phyloP scores from a whole-genome alignment of 2,113 vertebrate genomes.

The Labeo catla region DNA sequence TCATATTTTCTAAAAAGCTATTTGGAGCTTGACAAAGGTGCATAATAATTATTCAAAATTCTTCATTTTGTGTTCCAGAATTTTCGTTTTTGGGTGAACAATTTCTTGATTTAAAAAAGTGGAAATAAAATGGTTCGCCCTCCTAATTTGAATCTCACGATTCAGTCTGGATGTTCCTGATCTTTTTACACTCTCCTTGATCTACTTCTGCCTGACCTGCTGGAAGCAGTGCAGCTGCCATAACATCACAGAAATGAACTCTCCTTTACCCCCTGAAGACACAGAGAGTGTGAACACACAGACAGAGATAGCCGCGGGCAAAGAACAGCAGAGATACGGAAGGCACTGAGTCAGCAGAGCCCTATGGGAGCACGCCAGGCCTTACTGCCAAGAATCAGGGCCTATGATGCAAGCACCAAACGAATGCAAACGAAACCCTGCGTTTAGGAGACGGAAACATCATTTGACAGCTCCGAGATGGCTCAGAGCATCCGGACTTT shows the following conservation, averaged over 20 bases:
- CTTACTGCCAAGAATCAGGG: slow-evolving; percentile 57
- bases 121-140: background rate
- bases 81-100: background rate
- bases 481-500: slow-evolving; percentile 47
- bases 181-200: slow-evolving; percentile 30
- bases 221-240: slow-evolving; percentile 62
- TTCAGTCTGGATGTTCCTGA: background rate
- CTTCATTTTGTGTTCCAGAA: background rate
- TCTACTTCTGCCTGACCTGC: slow-evolving; percentile 55
- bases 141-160: slow-evolving; percentile 3
- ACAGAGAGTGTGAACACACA: slow-evolving; percentile 62
- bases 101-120: background rate
- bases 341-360: slow-evolving; percentile 66
- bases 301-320: slow-evolving; percentile 71
- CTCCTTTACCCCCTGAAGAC: slow-evolving; percentile 64
- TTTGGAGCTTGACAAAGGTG: background rate
- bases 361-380: slow-evolving; percentile 61
- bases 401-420: slow-evolving; percentile 67
- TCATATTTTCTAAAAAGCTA: background rate
- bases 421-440: slow-evolving; percentile 59
- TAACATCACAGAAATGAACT: slow-evolving; percentile 67
- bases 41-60: background rate
- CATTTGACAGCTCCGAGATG: slow-evolving; percentile 36
- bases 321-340: slow-evolving; percentile 44
- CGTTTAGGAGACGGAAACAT: slow-evolving; percentile 59